Evolutionary conservation across 1,140 invertebrate genomes (phyloP), one percentile per base, ranked within the genome.

Genomic region (Leptinotarsa texana): DNA sequence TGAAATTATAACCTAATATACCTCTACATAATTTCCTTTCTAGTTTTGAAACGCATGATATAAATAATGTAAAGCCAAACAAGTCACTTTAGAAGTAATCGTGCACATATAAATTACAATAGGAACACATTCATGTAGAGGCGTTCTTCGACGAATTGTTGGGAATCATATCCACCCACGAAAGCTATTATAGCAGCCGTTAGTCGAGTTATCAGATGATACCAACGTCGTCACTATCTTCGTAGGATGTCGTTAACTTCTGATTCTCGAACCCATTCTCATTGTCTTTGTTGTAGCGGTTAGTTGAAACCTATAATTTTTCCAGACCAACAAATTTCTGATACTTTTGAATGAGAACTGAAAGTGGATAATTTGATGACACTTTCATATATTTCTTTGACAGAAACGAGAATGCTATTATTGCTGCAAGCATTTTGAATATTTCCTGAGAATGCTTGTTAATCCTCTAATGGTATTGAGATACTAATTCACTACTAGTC

Each of bases 111-210:
- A 71, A 75, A 75, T 75, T 42, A 72, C 62, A 72, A 49, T 48
- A 51, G 69, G 8, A 24, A 49, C 6, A 66, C 72, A 67, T 48
- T 51, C 18, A 51, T 21, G 13, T 65, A 71, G 61, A 65, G 69
- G n/a, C 68, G 68, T 75, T 75, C 68, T 74, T 74, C 73, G 69
- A 74, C 63, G 73, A 69, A 49, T 74, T 74, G 73, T 74, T 74
- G 73, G 73, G 63, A 68, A 74, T 74, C 73, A 68, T 65, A 57
- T 74, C 73, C 73, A 74, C 73, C 73, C 73, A 74, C 73, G 48
- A 65, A 47, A 22, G 73, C 73, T 74, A 74, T 74, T 74, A 74
- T 68, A 68, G 73, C 73, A 74, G 73, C 73, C 73, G 73, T 74
- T 74, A 74, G 73, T 63, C 66, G 73, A 69, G 73, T 74, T 66